A percentile compares a stretch with the other conserved stretches of the same genome.
These are phyloP conservation scores for Cinara cedri DNA, from an alignment of 2,888 invertebrate species.

Conservation along the genomic window DNA sequence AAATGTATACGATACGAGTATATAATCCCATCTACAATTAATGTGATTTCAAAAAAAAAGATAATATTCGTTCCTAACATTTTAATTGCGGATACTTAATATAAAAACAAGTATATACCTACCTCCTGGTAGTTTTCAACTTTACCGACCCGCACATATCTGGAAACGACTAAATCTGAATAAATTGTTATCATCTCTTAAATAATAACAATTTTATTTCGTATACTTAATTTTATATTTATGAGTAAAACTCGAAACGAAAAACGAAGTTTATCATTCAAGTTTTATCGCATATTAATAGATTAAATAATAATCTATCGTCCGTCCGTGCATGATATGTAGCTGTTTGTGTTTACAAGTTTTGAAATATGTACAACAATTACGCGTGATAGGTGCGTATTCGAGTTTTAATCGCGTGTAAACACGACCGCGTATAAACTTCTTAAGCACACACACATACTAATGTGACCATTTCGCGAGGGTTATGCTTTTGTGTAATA, in stretches of 20 bases:
- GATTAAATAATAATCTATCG: not conserved
- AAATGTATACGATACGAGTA: no score
- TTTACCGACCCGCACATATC: no score
- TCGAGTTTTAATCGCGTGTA: conserved; percentile 7
- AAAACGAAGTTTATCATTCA: not conserved
- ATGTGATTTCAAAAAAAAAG: no score
- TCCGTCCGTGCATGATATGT: not conserved
- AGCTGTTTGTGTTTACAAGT: conserved; percentile 15
- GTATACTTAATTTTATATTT: not conserved
- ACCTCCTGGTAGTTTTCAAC: no score
- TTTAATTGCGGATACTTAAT: no score
- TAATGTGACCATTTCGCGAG: not conserved
- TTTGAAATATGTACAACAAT: not conserved
- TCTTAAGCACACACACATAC: not conserved
- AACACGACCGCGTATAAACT: not conserved
- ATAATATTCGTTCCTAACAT: no score
- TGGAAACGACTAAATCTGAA: not conserved
- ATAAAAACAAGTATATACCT: not conserved
- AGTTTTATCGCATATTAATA: conserved; percentile 10
- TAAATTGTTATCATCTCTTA: not conserved
- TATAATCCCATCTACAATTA: no score
- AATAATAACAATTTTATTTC: not conserved
- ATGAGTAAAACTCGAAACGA: not conserved
- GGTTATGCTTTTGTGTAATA: not conserved
- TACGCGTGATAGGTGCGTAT: not conserved